phyloP scores from a whole-genome alignment of 2,113 vertebrate genomes.

The Halcyon senegalensis region DNA sequence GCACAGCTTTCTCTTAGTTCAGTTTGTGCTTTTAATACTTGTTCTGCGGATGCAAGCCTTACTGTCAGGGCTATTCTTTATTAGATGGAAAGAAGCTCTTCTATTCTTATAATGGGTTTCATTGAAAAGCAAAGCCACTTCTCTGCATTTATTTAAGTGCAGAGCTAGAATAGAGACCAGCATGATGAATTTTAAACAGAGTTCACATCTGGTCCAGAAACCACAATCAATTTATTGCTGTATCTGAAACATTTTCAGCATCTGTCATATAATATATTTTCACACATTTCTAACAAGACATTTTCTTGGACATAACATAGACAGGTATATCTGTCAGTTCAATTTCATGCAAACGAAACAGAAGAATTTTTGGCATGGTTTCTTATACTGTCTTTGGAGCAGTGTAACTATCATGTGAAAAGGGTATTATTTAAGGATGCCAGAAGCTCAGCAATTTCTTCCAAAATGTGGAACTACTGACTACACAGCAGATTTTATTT shows the following conservation, averaged over 20 bases:
- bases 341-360: conserved; percentile 76
- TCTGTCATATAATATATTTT: conserved; percentile 80
- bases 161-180: conserved; percentile 59
- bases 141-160: conserved; percentile 66
- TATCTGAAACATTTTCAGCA: conserved; percentile 77
- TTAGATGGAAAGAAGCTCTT: conserved; percentile 39
- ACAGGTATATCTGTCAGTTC: conserved; percentile 80
- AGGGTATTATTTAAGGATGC: conserved; percentile 71
- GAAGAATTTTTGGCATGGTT: conserved; percentile 74
- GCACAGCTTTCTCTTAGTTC: not conserved
- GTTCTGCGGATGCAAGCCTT: not conserved
- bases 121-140: conserved; percentile 63
- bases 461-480: conserved; percentile 67
- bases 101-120: conserved; percentile 53
- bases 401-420: conserved; percentile 71
- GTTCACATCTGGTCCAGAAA: conserved; percentile 78
- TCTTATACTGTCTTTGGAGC: conserved; percentile 69
- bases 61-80: conserved; percentile 47
- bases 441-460: conserved; percentile 67
- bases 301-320: conserved; percentile 78
- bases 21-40: conserved; percentile 36
- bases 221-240: conserved; percentile 76
- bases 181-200: conserved; percentile 74
- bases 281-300: conserved; percentile 77
- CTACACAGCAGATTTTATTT: conserved; percentile 54